Percentiles rank a stretch among this genome's conserved stretches.
phyloP scores from a whole-genome alignment of 2,888 invertebrate genomes.

The Acronicta aceris region DNA sequence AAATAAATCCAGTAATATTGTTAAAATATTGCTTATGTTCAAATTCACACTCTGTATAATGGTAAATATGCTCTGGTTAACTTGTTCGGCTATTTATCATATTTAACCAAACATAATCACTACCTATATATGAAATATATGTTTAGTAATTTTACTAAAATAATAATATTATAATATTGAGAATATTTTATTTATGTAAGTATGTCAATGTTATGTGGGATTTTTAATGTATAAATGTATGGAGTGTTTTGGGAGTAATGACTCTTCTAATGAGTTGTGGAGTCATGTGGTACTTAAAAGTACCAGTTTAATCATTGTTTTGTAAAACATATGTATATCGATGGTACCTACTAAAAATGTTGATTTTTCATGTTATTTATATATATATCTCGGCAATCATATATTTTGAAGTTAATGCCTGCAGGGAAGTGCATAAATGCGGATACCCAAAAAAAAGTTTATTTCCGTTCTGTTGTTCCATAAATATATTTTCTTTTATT shows the following conservation, averaged over 20 bases:
- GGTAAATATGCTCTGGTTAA: conserved; percentile 10
- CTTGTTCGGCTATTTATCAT: conserved; percentile 22
- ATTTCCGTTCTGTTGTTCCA: conserved; percentile 56
- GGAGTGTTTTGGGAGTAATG: conserved; percentile 13
- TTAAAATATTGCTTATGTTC: background rate
- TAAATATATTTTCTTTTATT: conserved; percentile 55
- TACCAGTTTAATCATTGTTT: conserved; percentile 21
- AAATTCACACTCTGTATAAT: conserved; percentile 11
- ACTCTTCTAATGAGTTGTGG: conserved; percentile 25
- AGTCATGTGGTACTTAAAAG: conserved; percentile 34
- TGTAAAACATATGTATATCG: conserved; percentile 27
- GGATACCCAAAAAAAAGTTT: conserved; percentile 64
- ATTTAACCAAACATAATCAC: conserved; percentile 27
- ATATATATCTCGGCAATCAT: conserved; percentile 45
- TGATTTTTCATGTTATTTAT: conserved; percentile 26
- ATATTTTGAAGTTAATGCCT: conserved; percentile 64
- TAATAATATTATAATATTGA: conserved; percentile 25
- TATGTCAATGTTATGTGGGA: conserved; percentile 35
- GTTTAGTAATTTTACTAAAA: conserved; percentile 31
- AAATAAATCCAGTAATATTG: too few relatives aligned
- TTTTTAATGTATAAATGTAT: conserved; percentile 21
- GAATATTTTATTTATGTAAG: conserved; percentile 30
- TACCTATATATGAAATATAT: conserved; percentile 20
- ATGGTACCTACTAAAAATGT: conserved; percentile 34
- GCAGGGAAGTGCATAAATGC: conserved; percentile 84